These are phyloP conservation scores for Cyphomyrus discorhynchus DNA, from an alignment of 2,113 vertebrate species.

Conservation along the genomic window DNA sequence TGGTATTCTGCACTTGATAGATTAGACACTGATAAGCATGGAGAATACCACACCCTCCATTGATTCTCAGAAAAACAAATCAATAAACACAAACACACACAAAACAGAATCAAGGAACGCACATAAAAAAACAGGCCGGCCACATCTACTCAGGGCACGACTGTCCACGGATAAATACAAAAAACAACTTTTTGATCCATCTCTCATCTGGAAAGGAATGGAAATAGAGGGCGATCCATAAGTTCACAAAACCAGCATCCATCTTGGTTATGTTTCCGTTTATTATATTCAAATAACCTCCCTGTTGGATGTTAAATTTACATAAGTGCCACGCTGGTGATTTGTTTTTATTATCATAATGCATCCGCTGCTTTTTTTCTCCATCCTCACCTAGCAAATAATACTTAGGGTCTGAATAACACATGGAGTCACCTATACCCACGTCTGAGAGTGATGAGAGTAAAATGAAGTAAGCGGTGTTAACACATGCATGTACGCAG, in stretches of 20 bases:
- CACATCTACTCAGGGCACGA: neutral
- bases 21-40: conserved; percentile 64
- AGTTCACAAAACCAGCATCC: neutral
- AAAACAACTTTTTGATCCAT: neutral
- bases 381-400: neutral
- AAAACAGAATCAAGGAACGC: conserved; percentile 29
- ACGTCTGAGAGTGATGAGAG: neutral
- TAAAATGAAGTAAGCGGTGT: neutral
- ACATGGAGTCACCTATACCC: neutral
- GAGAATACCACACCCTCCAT: conserved; percentile 66
- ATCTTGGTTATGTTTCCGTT: neutral
- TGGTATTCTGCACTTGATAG: conserved; percentile 64
- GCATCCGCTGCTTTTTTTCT: neutral
- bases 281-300: conserved; percentile 11
- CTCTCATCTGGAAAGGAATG: neutral
- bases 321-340: conserved; percentile 7
- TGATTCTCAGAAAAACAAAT: conserved; percentile 63
- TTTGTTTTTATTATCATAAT: conserved; percentile 16
- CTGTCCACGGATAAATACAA: neutral
- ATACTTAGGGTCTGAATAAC: neutral
- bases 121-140: conserved; percentile 34
- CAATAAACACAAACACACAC: conserved; percentile 53
- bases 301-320: conserved; percentile 9
- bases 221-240: neutral
- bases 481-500: neutral